These are phyloP conservation scores for Ichneumon xanthorius DNA, from an alignment of 2,888 invertebrate genomes.

Conservation along the genomic window DNA sequence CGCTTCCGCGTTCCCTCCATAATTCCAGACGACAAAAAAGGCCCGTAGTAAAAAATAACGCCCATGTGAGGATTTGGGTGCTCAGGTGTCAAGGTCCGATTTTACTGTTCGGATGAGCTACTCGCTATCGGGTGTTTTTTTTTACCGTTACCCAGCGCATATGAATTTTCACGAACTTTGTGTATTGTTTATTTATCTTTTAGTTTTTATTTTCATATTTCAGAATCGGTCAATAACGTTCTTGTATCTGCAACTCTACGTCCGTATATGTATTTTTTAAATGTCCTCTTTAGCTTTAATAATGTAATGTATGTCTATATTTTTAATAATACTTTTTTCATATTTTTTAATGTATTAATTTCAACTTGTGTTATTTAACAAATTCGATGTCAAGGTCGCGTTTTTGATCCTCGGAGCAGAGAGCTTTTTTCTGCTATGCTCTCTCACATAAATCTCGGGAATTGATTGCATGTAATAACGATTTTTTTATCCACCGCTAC, in stretches of 20 bases:
- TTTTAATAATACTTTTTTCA: background rate
- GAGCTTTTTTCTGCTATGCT: background rate
- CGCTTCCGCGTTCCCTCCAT: conserved; percentile 41
- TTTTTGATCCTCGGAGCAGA: background rate
- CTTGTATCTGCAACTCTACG: background rate
- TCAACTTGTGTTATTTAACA: background rate
- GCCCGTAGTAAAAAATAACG: background rate
- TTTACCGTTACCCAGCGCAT: background rate
- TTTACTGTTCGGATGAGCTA: background rate
- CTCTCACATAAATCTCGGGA: conserved; percentile 2
- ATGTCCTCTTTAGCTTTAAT: too few relatives aligned
- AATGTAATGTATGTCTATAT: background rate
- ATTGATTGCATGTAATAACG: conserved; percentile 21
- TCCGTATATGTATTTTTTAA: too few relatives aligned
- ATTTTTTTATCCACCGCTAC: conserved; percentile 15
- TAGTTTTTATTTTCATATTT: background rate
- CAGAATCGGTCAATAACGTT: background rate
- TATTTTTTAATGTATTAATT: background rate
- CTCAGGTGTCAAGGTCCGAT: conserved; percentile 41
- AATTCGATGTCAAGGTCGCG: background rate
- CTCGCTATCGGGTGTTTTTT: background rate
- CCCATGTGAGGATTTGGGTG: conserved; percentile 31
- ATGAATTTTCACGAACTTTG: too few relatives aligned
- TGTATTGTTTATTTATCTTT: background rate
- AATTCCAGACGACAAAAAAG: conserved; percentile 40